phyloP scores from a whole-genome alignment of 2,888 invertebrate genomes.

The Matsumyia berberina region DNA sequence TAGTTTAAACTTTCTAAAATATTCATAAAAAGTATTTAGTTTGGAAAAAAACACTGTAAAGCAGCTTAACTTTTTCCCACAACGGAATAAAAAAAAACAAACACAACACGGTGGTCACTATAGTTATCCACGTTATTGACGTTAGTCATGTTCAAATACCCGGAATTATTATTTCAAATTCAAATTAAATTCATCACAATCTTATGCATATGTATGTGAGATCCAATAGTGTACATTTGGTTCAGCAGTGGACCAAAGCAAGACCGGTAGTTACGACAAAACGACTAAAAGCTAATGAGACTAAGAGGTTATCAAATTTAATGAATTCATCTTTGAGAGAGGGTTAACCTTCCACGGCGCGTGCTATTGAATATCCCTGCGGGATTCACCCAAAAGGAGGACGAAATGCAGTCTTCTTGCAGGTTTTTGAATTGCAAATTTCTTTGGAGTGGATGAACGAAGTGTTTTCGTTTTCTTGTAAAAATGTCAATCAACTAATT shows the following conservation, averaged over 20 bases:
- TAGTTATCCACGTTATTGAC: conserved; percentile 18
- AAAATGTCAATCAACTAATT: conserved; percentile 14
- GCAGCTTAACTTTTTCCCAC: conserved; percentile 30
- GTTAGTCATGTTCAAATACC: conserved; percentile 38
- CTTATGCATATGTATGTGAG: background rate
- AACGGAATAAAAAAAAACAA: conserved; percentile 13
- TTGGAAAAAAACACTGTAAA: background rate
- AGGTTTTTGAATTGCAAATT: no score
- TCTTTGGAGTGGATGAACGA: no score
- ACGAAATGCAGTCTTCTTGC: no score
- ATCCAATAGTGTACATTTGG: conserved; percentile 3
- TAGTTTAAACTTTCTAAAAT: conserved; percentile 55
- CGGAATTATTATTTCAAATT: conserved; percentile 41
- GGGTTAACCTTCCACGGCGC: no score
- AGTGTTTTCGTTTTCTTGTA: background rate
- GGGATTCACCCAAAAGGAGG: no score
- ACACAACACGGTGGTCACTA: conserved; percentile 9
- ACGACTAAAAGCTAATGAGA: no score
- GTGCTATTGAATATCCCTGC: no score
- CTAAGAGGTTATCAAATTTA: no score
- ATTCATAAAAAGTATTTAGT: conserved; percentile 31
- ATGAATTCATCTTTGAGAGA: no score
- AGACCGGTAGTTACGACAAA: no score
- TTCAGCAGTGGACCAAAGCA: background rate
- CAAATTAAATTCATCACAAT: conserved; percentile 5